These are phyloP conservation scores for Orthonevra nobilis DNA, from an alignment of 2,888 invertebrate species.

Conservation along the genomic window DNA sequence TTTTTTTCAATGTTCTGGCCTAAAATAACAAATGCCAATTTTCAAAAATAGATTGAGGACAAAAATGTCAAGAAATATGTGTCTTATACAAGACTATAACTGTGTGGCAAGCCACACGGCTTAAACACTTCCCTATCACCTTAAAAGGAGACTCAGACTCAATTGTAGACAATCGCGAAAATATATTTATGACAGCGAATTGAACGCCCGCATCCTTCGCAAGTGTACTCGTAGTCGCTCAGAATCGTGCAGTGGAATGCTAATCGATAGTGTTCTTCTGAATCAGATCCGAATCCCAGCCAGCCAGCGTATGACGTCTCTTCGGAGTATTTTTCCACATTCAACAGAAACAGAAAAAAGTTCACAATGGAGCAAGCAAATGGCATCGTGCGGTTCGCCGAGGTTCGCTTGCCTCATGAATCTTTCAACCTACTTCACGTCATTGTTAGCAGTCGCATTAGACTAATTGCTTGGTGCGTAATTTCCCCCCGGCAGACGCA, in stretches of 20 bases:
- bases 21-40: too few species aligned
- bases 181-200: slow-evolving; percentile 65
- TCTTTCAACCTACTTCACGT: slow-evolving; percentile 65
- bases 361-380: slow-evolving; percentile 25
- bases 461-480: slow-evolving; percentile 68
- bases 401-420: slow-evolving; percentile 50
- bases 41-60: too few species aligned
- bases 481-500: slow-evolving; percentile 32
- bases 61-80: too few species aligned
- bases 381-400: slow-evolving; percentile 23
- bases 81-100: too few species aligned
- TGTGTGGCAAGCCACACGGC: too few species aligned
- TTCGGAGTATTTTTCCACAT: too few species aligned
- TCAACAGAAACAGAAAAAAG: slow-evolving; percentile 21
- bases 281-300: too few species aligned
- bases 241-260: slow-evolving; percentile 28
- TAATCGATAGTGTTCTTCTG: too few species aligned
- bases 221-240: too few species aligned
- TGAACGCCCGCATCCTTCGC: slow-evolving; percentile 65
- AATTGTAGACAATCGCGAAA: too few species aligned
- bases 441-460: slow-evolving; percentile 63
- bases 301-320: too few species aligned
- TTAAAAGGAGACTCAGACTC: slow-evolving; percentile 27
- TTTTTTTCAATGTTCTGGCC: too few species aligned
- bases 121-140: slow-evolving; percentile 43